These are phyloP conservation scores for Osmerus eperlanus DNA, from an alignment of 2,113 vertebrate genomes.

Conservation along the genomic window DNA sequence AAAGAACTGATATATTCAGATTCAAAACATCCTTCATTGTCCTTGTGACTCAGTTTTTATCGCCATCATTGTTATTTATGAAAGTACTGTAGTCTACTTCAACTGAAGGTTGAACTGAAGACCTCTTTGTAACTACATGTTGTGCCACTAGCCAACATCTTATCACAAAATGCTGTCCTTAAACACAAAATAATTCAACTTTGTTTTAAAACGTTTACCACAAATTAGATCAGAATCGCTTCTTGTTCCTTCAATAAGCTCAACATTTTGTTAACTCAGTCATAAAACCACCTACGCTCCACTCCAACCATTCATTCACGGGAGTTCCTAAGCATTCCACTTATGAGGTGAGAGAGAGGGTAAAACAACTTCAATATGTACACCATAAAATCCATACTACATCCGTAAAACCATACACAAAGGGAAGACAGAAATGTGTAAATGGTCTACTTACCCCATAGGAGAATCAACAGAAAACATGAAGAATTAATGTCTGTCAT, in stretches of 20 bases:
- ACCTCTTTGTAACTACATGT: too few species aligned
- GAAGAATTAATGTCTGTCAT: conserved; percentile 47
- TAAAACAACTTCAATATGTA: background rate
- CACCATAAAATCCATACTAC: background rate
- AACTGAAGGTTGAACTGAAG: too few species aligned
- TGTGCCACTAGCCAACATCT: too few species aligned
- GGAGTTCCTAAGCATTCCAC: conserved; percentile 33
- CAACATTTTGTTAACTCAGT: conserved; percentile 11
- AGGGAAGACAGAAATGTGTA: background rate
- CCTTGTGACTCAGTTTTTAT: too few species aligned
- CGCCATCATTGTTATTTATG: too few species aligned
- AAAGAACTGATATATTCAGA: too few species aligned
- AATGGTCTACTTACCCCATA: conserved; percentile 62
- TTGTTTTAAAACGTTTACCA: background rate
- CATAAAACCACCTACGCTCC: conserved; percentile 26
- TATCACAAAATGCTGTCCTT: too few species aligned
- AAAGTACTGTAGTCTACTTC: too few species aligned
- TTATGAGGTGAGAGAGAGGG: conserved; percentile 33
- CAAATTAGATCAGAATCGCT: background rate
- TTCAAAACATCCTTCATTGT: too few species aligned
- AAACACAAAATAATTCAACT: background rate
- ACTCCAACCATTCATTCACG: conserved; percentile 25
- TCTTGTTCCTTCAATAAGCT: background rate
- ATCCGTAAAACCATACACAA: background rate
- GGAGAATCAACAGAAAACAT: conserved; percentile 45